phyloP scores from a whole-genome alignment of 2,113 vertebrate species.

The Thymallus thymallus region DNA sequence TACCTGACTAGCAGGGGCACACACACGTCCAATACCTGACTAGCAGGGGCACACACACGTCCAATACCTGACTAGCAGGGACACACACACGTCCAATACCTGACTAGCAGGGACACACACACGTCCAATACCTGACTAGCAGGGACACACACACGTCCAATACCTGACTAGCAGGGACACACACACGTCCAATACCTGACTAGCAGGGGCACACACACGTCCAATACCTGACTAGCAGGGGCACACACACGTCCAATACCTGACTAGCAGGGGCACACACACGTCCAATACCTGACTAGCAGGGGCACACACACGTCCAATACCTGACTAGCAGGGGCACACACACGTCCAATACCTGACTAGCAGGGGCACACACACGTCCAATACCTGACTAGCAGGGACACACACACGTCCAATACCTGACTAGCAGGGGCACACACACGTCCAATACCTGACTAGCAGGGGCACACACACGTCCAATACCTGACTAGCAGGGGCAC shows the following conservation, averaged over 20 bases:
- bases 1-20: constrained; percentile 77
- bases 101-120: constrained; percentile 49
- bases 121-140: constrained; percentile 77
- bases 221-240: constrained; percentile 77
- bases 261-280: constrained; percentile 49
- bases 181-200: constrained; percentile 78
- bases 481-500: constrained; percentile 77
- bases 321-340: constrained; percentile 77
- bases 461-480: constrained; percentile 22
- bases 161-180: constrained; percentile 77
- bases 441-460: constrained; percentile 77
- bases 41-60: neutral
- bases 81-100: constrained; percentile 73
- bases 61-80: constrained; percentile 77
- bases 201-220: neutral
- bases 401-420: constrained; percentile 73
- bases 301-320: constrained; percentile 22
- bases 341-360: constrained; percentile 78
- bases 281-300: constrained; percentile 77
- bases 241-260: constrained; percentile 73
- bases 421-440: constrained; percentile 49
- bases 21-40: constrained; percentile 78
- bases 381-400: constrained; percentile 77
- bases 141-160: constrained; percentile 22
- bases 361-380: neutral